Conservation (phyloP, 1,140 invertebrate species). For the Musca domestica region DNA sequence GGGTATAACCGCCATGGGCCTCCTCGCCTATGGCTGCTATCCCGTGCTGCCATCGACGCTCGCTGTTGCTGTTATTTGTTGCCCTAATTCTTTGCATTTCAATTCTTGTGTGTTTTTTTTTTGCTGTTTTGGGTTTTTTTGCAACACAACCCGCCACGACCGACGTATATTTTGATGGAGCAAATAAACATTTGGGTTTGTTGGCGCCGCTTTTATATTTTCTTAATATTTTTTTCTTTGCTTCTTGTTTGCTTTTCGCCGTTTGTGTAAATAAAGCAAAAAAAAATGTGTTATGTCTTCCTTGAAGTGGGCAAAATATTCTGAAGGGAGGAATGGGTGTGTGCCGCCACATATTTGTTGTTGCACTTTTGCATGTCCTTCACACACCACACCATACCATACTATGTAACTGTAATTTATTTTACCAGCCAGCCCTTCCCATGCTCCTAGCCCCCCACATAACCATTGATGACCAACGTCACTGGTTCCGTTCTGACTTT, state of each 20-base stretch:
- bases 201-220: constrained; percentile 8
- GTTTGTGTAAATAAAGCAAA: no score
- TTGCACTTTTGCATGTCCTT: constrained; percentile 10
- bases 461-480: no score
- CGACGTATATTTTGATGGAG: not conserved
- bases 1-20: not conserved
- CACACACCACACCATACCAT: not conserved
- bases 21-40: not conserved
- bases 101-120: not conserved
- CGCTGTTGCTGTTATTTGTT: constrained; percentile 6
- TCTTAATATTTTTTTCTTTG: no score
- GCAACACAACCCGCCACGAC: no score
- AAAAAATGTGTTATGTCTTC: no score
- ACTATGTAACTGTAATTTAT: not conserved
- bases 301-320: no score
- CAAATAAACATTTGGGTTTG: constrained; percentile 1
- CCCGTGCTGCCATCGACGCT: not conserved
- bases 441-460: no score
- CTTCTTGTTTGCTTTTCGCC: no score
- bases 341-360: not conserved
- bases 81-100: constrained; percentile 10
- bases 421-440: not conserved
- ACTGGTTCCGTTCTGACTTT: no score
- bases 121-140: no score
- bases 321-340: no score